Percentiles rank a stretch among this genome's conserved stretches.
Evolutionary conservation across 2,113 vertebrate genomes (phyloP).

Genomic region (Lucifuga dentata): DNA sequence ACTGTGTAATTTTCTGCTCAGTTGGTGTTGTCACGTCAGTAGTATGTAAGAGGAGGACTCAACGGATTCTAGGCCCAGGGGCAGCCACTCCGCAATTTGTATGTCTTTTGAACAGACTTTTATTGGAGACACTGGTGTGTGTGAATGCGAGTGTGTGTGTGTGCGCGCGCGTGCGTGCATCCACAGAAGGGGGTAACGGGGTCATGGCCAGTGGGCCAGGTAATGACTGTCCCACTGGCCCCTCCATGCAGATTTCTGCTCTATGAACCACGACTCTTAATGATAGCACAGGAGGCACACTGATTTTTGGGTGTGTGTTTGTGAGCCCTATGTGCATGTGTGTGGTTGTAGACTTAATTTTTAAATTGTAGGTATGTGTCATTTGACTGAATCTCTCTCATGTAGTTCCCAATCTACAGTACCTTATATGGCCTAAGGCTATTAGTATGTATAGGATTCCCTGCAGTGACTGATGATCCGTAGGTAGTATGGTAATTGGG

Average conservation of each 20-base stretch:
- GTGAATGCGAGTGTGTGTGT: constrained; percentile 14
- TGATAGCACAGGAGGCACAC: constrained; percentile 52
- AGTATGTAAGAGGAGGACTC: constrained; percentile 25
- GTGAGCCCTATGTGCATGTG: neutral
- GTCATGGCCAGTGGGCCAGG: constrained; percentile 91
- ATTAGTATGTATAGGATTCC: constrained; percentile 67
- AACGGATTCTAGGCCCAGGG: constrained; percentile 37
- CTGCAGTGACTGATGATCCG: constrained; percentile 58
- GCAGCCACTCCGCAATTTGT: constrained; percentile 34
- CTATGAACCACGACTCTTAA: constrained; percentile 67
- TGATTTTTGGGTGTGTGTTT: constrained; percentile 10
- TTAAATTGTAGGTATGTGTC: constrained; percentile 44
- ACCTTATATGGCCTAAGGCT: constrained; percentile 32
- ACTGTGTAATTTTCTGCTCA: constrained; percentile 61
- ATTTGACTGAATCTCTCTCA: constrained; percentile 46
- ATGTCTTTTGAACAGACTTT: constrained; percentile 28
- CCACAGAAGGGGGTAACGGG: constrained; percentile 86
- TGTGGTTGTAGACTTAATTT: neutral
- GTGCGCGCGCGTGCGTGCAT: constrained; percentile 49
- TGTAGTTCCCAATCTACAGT: constrained; percentile 33
- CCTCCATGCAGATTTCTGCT: constrained; percentile 67
- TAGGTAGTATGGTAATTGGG: constrained; percentile 53
- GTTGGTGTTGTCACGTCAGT: constrained; percentile 33
- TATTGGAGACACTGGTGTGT: constrained; percentile 27
- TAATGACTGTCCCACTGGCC: constrained; percentile 87